Evolutionary conservation across 2,888 invertebrate species (phyloP).

Genomic region (Ferdinandea cuprea): DNA sequence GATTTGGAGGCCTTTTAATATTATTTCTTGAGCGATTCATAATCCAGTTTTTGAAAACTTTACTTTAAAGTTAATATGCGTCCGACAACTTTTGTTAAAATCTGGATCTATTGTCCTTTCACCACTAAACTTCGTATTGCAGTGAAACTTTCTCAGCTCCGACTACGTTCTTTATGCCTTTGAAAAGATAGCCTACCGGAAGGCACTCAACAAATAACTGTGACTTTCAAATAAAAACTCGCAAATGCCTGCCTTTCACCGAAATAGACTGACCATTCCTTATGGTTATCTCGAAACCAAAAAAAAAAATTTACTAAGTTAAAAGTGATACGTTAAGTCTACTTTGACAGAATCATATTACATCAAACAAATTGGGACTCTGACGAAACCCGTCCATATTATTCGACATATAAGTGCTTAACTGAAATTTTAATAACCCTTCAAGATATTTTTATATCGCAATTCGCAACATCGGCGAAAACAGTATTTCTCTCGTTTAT

Average conservation of each 20-base stretch:
- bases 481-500: neutral
- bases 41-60: conserved; percentile 25
- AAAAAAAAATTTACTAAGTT: too few species aligned
- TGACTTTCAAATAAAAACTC: neutral
- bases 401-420: conserved; percentile 48
- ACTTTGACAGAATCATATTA: conserved; percentile 35
- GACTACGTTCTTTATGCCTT: conserved; percentile 32
- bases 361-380: neutral
- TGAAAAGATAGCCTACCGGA: conserved; percentile 5
- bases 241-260: too few species aligned
- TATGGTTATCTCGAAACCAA: too few species aligned
- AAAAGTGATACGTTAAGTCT: conserved; percentile 40
- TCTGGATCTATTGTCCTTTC: conserved; percentile 51
- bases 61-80: neutral
- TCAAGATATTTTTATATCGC: conserved; percentile 68
- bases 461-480: conserved; percentile 1
- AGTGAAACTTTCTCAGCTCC: conserved; percentile 28
- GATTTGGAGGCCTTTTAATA: conserved; percentile 84
- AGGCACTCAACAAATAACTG: conserved; percentile 18
- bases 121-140: neutral
- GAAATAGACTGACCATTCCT: too few species aligned
- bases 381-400: conserved; percentile 56
- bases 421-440: conserved; percentile 67
- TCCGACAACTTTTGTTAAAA: conserved; percentile 69
- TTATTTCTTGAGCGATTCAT: conserved; percentile 78